Evolutionary conservation across 2,113 vertebrate genomes (phyloP), one percentile per base, ranked within the genome.

Genomic region (Cisticola juncidis): DNA sequence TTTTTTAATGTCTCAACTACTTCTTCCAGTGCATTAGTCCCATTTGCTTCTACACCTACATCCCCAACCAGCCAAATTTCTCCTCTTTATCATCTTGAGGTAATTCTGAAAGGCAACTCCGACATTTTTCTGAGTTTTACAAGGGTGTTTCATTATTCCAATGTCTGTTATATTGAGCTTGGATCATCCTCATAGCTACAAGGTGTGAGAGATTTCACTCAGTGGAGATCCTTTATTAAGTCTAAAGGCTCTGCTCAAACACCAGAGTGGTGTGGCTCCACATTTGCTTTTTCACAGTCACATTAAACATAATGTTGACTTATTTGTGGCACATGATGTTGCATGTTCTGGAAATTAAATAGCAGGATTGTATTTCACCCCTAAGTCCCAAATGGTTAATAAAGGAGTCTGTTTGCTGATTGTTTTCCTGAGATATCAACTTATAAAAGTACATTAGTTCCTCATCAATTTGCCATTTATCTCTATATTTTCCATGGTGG

Each of bases 381-480:
- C 21, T 8, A 58, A 18, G 40, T 72, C 54, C n/a, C 50, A 86
- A 40, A 9, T 9, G 12, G 21, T 82, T 92, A 83, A 66, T 82
- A 83, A 88, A 82, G 36, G 31, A 81, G 12, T 35, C 56, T 54
- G 13, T 66, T 82, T 83, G 62, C 47, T 73, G 54, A 58, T 92
- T 92, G 71, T 17, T 94, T 68, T 81, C 56, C 77, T 81, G 28
- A 1, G 0, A 90, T 81, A 81, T 9, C 69, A 88, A 40, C 38
- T 65, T 77, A 35, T 12, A 62, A n/a, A 93, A 88, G 72, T 56
- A 25, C 62, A 24, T 96, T 83, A 92, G 45, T 73, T 92, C 62
- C 76, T 93, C 74, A 76, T 88, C 90, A 92, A 2, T 86, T 90
- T 83, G 80, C 35, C 72, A 54, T 90, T 95, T 88, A 65, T 73